Percentiles rank a stretch among this genome's conserved stretches.
Conservation (phyloP, 1,140 invertebrate species). For the Tetragnatha versicolor region DNA sequence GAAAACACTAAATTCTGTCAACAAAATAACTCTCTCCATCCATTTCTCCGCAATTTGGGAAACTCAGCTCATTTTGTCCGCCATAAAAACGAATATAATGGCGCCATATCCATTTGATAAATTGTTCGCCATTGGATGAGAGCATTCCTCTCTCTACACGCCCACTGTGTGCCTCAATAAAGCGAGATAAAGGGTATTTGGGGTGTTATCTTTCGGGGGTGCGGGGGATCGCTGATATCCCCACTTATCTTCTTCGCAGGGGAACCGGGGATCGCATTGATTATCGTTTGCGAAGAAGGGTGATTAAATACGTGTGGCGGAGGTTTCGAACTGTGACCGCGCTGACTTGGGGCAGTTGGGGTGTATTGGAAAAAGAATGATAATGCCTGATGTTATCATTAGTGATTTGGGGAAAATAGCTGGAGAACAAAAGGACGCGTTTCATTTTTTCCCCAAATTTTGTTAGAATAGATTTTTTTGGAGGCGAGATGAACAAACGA, state of each 20-base stretch:
- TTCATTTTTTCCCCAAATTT: no score
- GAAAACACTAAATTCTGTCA: neutral
- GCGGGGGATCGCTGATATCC: neutral
- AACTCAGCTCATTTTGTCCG: neutral
- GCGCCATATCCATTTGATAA: constrained; percentile 16
- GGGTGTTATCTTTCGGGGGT: constrained; percentile 8
- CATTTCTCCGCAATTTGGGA: neutral
- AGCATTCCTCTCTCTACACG: neutral
- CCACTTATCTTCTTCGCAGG: no score
- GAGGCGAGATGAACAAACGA: no score
- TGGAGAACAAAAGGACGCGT: no score
- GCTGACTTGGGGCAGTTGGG: no score
- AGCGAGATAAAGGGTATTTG: constrained; percentile 5
- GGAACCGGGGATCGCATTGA: neutral
- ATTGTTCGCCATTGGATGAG: neutral
- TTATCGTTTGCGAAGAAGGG: constrained; percentile 5
- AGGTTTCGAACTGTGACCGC: no score
- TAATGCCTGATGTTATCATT: no score
- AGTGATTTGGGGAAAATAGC: no score
- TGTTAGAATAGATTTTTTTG: no score
- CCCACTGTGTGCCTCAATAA: neutral
- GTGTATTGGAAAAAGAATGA: no score
- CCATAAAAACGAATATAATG: constrained; percentile 17
- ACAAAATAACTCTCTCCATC: neutral
- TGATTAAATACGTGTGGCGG: no score